These are phyloP conservation scores for Caenorhabditis sp. DNA, from an alignment of 2,888 invertebrate species.

Conservation along the genomic window DNA sequence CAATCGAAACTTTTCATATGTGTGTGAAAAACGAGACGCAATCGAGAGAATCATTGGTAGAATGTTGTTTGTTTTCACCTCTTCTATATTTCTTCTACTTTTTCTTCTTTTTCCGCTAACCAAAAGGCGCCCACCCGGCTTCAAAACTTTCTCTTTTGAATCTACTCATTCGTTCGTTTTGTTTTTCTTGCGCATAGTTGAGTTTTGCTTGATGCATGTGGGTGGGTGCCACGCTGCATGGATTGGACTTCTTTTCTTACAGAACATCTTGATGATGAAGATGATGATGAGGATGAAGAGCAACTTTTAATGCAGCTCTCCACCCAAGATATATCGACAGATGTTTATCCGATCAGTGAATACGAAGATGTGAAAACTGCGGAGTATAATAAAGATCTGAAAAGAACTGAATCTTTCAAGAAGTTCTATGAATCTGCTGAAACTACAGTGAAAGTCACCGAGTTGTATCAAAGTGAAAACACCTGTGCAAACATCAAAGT, in stretches of 20 bases:
- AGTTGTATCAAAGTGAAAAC: slow-evolving; percentile 27
- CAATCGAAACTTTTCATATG: neutral
- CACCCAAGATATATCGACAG: neutral
- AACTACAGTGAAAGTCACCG: slow-evolving; percentile 48
- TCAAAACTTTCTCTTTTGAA: neutral
- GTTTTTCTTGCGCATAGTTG: slow-evolving; percentile 1
- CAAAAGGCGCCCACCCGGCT: neutral
- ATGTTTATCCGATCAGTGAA: neutral
- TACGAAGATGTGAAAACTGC: slow-evolving; percentile 16
- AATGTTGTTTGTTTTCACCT: slow-evolving; percentile 5
- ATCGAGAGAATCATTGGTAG: slow-evolving; percentile 18
- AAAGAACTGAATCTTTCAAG: slow-evolving; percentile 39
- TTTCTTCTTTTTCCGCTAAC: neutral
- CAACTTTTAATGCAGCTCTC: slow-evolving; percentile 1
- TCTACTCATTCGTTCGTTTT: neutral
- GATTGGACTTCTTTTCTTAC: neutral
- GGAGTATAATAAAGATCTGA: slow-evolving; percentile 45
- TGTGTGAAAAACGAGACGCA: slow-evolving; percentile 23
- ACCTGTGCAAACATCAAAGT: slow-evolving; percentile 7
- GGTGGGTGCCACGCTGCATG: slow-evolving; percentile 6
- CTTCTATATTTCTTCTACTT: slow-evolving; percentile 8
- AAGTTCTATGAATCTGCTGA: slow-evolving; percentile 52
- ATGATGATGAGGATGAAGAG: slow-evolving; percentile 3
- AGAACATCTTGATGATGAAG: neutral
- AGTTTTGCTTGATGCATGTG: slow-evolving; percentile 1